Conservation (phyloP, 2,797 vertebrate species). For the Dromococcyx pavoninus region DNA sequence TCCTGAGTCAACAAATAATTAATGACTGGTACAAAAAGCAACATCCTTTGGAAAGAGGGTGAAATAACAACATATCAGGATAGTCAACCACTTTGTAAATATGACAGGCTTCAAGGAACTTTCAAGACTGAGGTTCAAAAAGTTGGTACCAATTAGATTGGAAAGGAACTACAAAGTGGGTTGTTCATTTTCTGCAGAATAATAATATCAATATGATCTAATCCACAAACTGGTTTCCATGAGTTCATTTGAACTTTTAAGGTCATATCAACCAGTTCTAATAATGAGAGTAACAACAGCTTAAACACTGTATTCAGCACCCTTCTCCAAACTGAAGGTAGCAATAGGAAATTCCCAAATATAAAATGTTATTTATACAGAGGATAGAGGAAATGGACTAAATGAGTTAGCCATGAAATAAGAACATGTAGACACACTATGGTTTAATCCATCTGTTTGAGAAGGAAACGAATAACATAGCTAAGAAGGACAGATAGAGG, state of each 20-base stretch:
- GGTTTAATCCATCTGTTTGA: neutral
- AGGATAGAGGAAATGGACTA: neutral
- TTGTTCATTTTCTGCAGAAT: neutral
- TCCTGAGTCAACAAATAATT: neutral
- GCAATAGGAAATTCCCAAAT: neutral
- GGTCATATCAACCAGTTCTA: neutral
- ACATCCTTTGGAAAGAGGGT: neutral
- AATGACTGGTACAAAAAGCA: neutral
- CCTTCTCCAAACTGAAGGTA: neutral
- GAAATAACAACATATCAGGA: fast-evolving
- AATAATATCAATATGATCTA: neutral
- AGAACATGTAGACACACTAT: too few species aligned
- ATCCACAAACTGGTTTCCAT: too few species aligned
- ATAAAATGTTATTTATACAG: neutral
- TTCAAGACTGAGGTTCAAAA: neutral
- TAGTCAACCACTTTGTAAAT: neutral
- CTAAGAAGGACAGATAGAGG: neutral
- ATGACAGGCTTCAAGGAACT: neutral
- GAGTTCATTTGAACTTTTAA: neutral
- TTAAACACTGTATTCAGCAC: neutral
- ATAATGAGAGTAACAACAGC: neutral
- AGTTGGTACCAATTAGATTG: neutral
- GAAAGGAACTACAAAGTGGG: neutral
- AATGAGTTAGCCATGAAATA: neutral
- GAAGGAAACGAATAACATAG: neutral